Base-by-base conservation (phyloP, 2,113 vertebrate species). In the Prolemur simus region DNA sequence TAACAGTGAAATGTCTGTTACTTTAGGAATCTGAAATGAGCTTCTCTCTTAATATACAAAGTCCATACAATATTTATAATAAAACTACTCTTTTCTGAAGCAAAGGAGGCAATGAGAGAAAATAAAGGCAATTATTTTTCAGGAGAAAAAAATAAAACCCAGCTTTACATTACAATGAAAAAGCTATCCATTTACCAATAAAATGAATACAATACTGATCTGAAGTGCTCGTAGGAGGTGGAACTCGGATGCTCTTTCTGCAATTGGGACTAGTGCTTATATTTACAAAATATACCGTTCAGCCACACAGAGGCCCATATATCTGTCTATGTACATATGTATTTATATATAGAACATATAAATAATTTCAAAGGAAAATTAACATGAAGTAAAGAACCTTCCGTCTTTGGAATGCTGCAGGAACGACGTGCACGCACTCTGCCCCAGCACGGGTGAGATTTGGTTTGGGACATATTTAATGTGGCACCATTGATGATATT, bases 251-350 rank as follows among this genome's bases (percentile, higher is more conserved):
- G 87, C 97, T 94, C 89, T 89, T 96, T 97, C 97, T 97, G 95
- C 25, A 96, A 95, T 11, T 39, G 78, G 91, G 86, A 94, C 97
- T 91, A 89, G 78, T 20, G 81, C 94, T 78, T 45, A 25, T 99
- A 99, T 99, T 98, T 98, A 99, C 99, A 99, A 98, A 98, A 98
- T 98, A 98, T 96, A 99, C 98, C 95, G 71, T 87, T 97, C 94
- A 85, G 98, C 98, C 98, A 98, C 98, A 98, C 88, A 98, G 98
- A 98, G 98, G 98, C 98, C 98, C 96, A 83, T 97, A 97, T 87
- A 97, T 97, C 87, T 98, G 96, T 37, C n/a, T 98, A 97, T 96
- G 93, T 96, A 97, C 96, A 98, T 23, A 47, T 37, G 97, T 97
- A 98, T 86, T 98, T 98, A 98, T 96, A 98, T 97, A 98, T 95